Evolutionary conservation across 1,140 invertebrate genomes (phyloP), one percentile per base, ranked within the genome.

Genomic region (Drosophila ananassae): DNA sequence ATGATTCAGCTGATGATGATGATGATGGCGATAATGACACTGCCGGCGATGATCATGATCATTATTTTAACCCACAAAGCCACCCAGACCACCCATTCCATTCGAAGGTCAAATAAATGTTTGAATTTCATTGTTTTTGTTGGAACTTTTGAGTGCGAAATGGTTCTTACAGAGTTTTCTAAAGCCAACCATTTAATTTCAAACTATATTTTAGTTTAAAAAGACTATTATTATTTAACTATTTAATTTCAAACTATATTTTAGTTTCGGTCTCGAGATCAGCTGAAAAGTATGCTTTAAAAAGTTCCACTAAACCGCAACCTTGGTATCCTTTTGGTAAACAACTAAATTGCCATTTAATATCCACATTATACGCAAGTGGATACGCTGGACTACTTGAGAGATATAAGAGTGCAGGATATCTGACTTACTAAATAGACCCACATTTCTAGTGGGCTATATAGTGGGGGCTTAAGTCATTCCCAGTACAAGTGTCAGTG

Each of bases 21-120:
- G 32, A 60, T 48, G 17, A 64, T 37, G 53, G 13, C 28, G 51
- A 24, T 44, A 17, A 63, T 44, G 47, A 67, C 8, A 10, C 32
- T 34, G 8, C 8, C 3, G 34, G 34, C 34, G 34, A 37, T 67
- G 41, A 44, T 44, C 41, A 44, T 44, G 41, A 21, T 13, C 13
- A n/a, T 21, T 44, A 44, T 21, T 44, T 2, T n/a, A 44, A 12
- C 41, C 41, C 41, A 44, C 41, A 44, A 28, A 44, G 13, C 41
- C 13, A 21, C 13, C 13, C 41, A 37, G 10, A 4, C 41, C 41
- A 21, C 41, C 41, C 41, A 44, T 21, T 44, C 41, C 41, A 44
- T 21, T 44, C 41, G 41, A 44, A 44, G 41, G 41, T 44, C 41
- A 44, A 21, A 13, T 17, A 21, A 44, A 44, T 44, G 41, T 44